These are phyloP conservation scores for Catocala nupta DNA, from an alignment of 2,888 invertebrate genomes.

Conservation along the genomic window DNA sequence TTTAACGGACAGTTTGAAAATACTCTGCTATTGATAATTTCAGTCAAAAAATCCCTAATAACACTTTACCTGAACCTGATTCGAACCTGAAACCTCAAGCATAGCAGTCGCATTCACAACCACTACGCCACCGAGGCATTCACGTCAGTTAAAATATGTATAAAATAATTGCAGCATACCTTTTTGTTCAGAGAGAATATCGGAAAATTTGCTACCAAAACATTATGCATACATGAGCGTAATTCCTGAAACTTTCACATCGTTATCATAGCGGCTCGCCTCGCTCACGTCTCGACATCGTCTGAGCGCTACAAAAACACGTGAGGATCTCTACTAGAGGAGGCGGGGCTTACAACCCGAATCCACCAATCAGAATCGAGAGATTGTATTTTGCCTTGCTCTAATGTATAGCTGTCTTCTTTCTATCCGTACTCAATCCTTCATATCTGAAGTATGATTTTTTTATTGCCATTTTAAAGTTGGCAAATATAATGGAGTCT, in stretches of 20 bases:
- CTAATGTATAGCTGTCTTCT: slow-evolving; percentile 45
- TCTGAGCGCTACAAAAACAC: slow-evolving; percentile 79
- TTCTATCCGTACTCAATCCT: slow-evolving; percentile 76
- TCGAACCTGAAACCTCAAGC: no score
- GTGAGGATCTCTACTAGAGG: slow-evolving; percentile 59
- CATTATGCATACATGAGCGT: slow-evolving; percentile 47
- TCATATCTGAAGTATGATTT: slow-evolving; percentile 77
- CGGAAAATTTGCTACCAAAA: neutral
- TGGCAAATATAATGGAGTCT: slow-evolving; percentile 60
- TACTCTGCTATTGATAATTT: no score
- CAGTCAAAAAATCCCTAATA: no score
- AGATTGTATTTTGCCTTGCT: slow-evolving; percentile 36
- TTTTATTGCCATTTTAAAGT: slow-evolving; percentile 76
- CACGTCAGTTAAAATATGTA: no score
- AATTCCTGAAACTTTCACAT: slow-evolving; percentile 64
- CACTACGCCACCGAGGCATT: no score
- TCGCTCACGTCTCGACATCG: slow-evolving; percentile 57
- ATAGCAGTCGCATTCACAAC: no score
- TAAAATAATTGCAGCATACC: no score
- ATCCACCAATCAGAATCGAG: slow-evolving; percentile 56
- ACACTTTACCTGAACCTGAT: no score
- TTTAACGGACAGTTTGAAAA: no score
- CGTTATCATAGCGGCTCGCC: slow-evolving; percentile 59
- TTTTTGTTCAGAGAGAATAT: neutral
- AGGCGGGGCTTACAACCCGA: slow-evolving; percentile 60